These are phyloP conservation scores for Scaptomyza montana DNA, from an alignment of 1,140 invertebrate species.

Conservation along the genomic window DNA sequence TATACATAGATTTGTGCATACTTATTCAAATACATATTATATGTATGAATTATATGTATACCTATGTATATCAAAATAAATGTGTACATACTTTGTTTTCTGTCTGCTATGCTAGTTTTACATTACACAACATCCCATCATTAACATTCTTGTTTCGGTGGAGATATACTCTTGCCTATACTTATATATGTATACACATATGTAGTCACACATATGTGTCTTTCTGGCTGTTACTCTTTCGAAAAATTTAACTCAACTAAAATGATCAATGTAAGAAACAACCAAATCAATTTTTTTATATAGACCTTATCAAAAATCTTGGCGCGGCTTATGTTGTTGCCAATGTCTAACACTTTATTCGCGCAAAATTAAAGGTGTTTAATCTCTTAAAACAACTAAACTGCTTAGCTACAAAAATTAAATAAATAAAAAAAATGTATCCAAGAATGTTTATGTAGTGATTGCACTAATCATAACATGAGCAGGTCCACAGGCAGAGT, in stretches of 20 bases:
- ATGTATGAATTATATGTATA: constrained; percentile 9
- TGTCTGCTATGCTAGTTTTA: constrained; percentile 1
- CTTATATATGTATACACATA: neutral
- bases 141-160: constrained; percentile 3
- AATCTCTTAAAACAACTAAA: constrained; percentile 25
- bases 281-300: neutral
- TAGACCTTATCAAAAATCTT: neutral
- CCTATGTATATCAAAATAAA: constrained; percentile 22
- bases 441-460: neutral
- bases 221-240: neutral
- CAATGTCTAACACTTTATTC: neutral
- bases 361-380: too few relatives aligned
- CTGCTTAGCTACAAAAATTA: constrained; percentile 1
- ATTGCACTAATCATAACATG: neutral
- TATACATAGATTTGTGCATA: constrained; percentile 27
- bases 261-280: neutral
- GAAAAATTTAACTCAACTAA: neutral
- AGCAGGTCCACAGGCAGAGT: constrained; percentile 3
- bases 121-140: neutral
- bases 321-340: constrained; percentile 3
- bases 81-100: constrained; percentile 17
- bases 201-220: neutral
- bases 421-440: neutral
- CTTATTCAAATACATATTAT: constrained; percentile 21
- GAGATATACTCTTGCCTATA: neutral